phyloP scores from a whole-genome alignment of 2,888 invertebrate species.

The Amphiduros pacificus region DNA sequence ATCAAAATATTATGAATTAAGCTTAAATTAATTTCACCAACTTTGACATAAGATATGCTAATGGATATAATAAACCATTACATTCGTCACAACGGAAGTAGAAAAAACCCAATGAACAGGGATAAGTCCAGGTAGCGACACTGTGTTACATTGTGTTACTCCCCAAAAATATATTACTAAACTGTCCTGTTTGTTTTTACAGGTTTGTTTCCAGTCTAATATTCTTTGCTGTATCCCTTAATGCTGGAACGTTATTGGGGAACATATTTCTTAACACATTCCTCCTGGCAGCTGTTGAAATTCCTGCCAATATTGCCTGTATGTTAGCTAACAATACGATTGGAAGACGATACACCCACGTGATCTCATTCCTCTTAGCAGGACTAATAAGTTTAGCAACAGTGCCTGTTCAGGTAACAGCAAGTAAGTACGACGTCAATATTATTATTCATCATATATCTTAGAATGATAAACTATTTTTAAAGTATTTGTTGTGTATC shows the following conservation, averaged over 20 bases:
- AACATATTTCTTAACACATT: slow-evolving; percentile 29
- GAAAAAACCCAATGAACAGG: too few relatives aligned
- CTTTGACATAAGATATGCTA: too few relatives aligned
- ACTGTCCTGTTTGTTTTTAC: too few relatives aligned
- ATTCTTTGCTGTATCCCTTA: slow-evolving; percentile 32
- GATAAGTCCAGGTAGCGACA: too few relatives aligned
- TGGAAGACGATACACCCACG: not conserved
- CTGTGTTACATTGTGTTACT: too few relatives aligned
- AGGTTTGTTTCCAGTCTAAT: slow-evolving; percentile 31
- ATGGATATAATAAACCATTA: too few relatives aligned
- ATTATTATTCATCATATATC: too few relatives aligned
- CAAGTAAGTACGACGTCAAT: slow-evolving; percentile 2
- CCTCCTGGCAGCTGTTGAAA: slow-evolving; percentile 28
- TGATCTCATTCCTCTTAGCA: not conserved
- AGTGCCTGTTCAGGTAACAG: slow-evolving; percentile 5
- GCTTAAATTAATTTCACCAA: too few relatives aligned
- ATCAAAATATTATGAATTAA: too few relatives aligned
- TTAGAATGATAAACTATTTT: not conserved
- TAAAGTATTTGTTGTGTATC: too few relatives aligned
- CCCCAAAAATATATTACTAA: too few relatives aligned
- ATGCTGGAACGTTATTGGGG: slow-evolving; percentile 26
- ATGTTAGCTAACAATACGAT: not conserved
- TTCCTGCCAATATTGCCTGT: slow-evolving; percentile 29
- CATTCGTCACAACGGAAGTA: too few relatives aligned
- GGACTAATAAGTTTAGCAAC: not conserved